Base-by-base conservation (phyloP, 2,888 invertebrate genomes). In the Ligdia adustata region DNA sequence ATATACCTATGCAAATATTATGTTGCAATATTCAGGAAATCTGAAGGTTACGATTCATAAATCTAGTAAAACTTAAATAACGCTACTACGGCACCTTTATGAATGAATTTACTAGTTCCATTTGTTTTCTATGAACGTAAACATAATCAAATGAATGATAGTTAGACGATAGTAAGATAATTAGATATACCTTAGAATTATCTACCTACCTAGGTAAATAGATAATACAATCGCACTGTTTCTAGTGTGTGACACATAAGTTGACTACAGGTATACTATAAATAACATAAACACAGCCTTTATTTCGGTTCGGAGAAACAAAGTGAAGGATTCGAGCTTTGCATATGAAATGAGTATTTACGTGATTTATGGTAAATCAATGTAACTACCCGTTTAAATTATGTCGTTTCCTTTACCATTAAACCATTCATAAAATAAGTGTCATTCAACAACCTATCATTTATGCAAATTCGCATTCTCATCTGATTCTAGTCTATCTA, bases 251-350 rank as follows among this genome's bases (percentile, higher is more conserved):
- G 16, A 14, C 37, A n/a, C n/a, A n/a, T n/a, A n/a, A 32, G 32
- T 32, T 15, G 9, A 11, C 33, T 31, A 27, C 7, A 20, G 3
- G 20, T 20, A 15, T 9, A 7, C 18, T 13, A 37, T 22, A 37
- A 47, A 47, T 43, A 40, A 39, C 14, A 27, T 27, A 39, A 27
- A 42, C 24, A 42, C 34, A 26, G 39, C 50, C 66, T 79, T 80
- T 83, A 80, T 83, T 77, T 75, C 62, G 67, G 68, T 85, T 83
- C 82, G 71, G 43, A 68, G 83, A 82, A 82, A 57, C 69, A 60
- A 68, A 65, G 64, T 31, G 46, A 46, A 56, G 68, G 64, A 66
- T 71, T 72, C 69, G 65, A 43, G 70, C 28, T 68, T 66, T 71
- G 81, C 71, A 83, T 83, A 71, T 74, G 66, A 78, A 82, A 71